Percentiles rank a stretch among this genome's conserved stretches.
phyloP scores from a whole-genome alignment of 2,888 invertebrate species.

The Seira sanloemensis region DNA sequence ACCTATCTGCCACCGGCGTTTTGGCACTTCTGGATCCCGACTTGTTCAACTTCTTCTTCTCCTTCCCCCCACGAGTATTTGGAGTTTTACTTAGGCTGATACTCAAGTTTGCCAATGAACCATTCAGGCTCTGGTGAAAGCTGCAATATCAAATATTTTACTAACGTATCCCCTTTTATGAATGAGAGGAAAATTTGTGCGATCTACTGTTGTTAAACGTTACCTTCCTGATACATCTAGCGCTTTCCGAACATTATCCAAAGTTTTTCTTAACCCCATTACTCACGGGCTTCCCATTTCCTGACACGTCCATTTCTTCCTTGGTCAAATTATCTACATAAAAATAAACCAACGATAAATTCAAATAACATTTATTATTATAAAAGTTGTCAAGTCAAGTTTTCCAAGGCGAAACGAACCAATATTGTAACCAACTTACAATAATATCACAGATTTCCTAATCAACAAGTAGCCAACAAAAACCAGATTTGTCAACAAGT shows the following conservation, averaged over 20 bases:
- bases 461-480: no score
- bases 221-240: constrained; percentile 59
- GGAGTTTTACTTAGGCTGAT: constrained; percentile 65
- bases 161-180: no score
- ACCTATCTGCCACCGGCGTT: constrained; percentile 69
- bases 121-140: constrained; percentile 69
- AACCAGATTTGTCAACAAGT: no score
- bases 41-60: constrained; percentile 58
- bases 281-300: constrained; percentile 20
- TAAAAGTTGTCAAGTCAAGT: no score
- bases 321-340: neutral
- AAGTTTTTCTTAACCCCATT: constrained; percentile 38
- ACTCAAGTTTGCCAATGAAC: constrained; percentile 61
- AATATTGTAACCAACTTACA: no score
- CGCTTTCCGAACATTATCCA: constrained; percentile 43
- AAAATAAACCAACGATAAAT: neutral
- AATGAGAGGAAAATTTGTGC: no score
- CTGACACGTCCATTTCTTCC: constrained; percentile 24
- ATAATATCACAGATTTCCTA: no score
- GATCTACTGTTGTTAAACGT: no score
- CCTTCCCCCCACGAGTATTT: constrained; percentile 47
- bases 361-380: neutral
- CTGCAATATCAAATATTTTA: constrained; percentile 40
- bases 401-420: no score
- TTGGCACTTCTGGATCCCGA: constrained; percentile 55